phyloP scores from a whole-genome alignment of 1,140 invertebrate genomes.

The Acyrthosiphon pisum region DNA sequence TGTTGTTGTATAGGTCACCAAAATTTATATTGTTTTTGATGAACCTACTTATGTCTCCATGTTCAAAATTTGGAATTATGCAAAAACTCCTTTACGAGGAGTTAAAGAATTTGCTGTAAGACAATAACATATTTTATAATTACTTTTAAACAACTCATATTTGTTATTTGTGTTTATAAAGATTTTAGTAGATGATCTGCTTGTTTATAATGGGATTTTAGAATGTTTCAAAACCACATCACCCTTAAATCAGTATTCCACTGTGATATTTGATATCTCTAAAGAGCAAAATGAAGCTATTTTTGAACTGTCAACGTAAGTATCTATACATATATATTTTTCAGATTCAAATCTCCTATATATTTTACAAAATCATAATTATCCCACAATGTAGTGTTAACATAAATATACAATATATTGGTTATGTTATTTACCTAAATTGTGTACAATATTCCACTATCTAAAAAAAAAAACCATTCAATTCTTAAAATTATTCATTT shows the following conservation, averaged over 20 bases:
- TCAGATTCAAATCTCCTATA: not conserved
- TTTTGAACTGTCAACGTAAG: slow-evolving; percentile 31
- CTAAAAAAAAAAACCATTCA: not conserved
- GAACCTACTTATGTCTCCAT: slow-evolving; percentile 74
- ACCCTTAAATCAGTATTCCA: slow-evolving; percentile 15
- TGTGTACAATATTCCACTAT: not conserved
- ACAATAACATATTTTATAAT: not conserved
- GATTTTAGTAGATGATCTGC: slow-evolving; percentile 78
- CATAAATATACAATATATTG: not conserved
- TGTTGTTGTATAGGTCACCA: slow-evolving; percentile 68
- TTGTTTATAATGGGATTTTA: slow-evolving; percentile 77
- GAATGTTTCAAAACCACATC: slow-evolving; percentile 63
- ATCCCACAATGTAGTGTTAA: not conserved
- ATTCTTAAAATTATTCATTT: not conserved
- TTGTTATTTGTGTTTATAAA: slow-evolving; percentile 61
- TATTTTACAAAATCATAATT: not conserved
- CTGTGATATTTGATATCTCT: slow-evolving; percentile 46
- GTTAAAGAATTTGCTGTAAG: slow-evolving; percentile 83
- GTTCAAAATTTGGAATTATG: slow-evolving; percentile 86
- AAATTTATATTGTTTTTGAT: slow-evolving; percentile 82
- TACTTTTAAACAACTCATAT: not conserved
- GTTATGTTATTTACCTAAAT: not conserved
- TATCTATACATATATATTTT: not conserved
- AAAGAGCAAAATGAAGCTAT: slow-evolving; percentile 19
- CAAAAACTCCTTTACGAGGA: slow-evolving; percentile 77